phyloP scores from a whole-genome alignment of 2,888 invertebrate genomes.

The Nipponacmea schrenckii region DNA sequence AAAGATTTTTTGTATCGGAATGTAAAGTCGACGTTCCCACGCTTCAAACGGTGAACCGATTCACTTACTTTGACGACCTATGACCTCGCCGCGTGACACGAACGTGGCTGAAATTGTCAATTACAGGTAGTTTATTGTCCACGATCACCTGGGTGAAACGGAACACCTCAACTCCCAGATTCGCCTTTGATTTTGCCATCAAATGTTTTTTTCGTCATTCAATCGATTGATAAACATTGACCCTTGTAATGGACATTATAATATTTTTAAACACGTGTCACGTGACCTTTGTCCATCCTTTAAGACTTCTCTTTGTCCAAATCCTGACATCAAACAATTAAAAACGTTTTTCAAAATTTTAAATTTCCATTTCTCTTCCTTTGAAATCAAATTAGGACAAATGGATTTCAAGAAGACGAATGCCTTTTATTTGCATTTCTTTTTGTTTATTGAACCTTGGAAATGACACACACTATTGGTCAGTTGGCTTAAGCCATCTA shows the following conservation, averaged over 20 bases:
- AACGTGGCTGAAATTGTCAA: constrained; percentile 34
- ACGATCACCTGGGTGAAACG: constrained; percentile 17
- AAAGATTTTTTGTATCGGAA: constrained; percentile 10
- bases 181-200: not conserved
- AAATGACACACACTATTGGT: too few relatives aligned
- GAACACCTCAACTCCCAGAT: not conserved
- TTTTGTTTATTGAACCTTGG: too few relatives aligned
- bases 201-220: not conserved
- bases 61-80: constrained; percentile 27
- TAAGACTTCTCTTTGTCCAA: not conserved
- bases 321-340: too few relatives aligned
- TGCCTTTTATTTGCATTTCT: too few relatives aligned
- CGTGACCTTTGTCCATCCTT: not conserved
- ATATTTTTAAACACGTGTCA: not conserved
- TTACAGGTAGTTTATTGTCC: constrained; percentile 16
- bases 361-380: too few relatives aligned
- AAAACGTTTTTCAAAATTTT: too few relatives aligned
- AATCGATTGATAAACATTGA: not conserved
- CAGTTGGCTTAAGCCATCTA: too few relatives aligned
- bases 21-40: constrained; percentile 22
- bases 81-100: constrained; percentile 41
- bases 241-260: not conserved
- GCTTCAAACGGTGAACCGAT: constrained; percentile 25
- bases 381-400: too few relatives aligned
- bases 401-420: too few relatives aligned